These are phyloP conservation scores for Chitala chitala DNA, from an alignment of 2,113 vertebrate genomes.

Conservation along the genomic window DNA sequence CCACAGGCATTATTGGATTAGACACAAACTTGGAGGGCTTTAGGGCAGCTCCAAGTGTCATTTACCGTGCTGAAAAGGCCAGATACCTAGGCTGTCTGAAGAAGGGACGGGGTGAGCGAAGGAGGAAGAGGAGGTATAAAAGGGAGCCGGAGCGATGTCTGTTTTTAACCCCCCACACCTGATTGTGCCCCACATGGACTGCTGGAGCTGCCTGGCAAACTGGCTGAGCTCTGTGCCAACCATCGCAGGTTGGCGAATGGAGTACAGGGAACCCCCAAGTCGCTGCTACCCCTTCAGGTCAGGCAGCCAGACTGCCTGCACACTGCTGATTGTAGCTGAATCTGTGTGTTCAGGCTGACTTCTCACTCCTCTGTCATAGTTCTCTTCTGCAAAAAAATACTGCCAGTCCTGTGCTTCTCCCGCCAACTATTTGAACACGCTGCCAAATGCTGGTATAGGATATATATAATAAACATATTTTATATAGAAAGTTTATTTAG, in stretches of 20 bases:
- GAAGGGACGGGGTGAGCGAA: not conserved
- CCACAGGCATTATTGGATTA: too few species aligned
- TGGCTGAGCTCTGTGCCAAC: conserved; percentile 93
- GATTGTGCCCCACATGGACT: conserved; percentile 80
- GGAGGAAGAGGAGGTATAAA: not conserved
- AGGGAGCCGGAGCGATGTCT: not conserved
- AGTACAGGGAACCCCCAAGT: not conserved
- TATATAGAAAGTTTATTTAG: conserved; percentile 68
- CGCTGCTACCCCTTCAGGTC: too few species aligned
- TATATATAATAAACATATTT: conserved; percentile 51
- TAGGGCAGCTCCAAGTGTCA: not conserved
- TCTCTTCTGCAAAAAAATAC: not conserved
- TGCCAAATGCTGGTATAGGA: conserved; percentile 60
- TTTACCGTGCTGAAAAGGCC: not conserved
- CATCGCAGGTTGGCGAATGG: conserved; percentile 75
- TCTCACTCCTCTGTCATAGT: not conserved
- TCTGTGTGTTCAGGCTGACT: conserved; percentile 3
- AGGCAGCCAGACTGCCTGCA: not conserved
- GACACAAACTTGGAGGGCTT: too few species aligned
- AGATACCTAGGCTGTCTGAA: not conserved
- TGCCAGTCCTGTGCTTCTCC: not conserved
- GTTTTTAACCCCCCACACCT: conserved; percentile 60
- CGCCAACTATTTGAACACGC: not conserved
- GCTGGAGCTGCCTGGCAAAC: conserved; percentile 85
- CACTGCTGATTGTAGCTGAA: conserved; percentile 11